Percentiles rank a stretch among this genome's conserved stretches.
phyloP scores from a whole-genome alignment of 2,797 vertebrate species.

The Potorous gilbertii region DNA sequence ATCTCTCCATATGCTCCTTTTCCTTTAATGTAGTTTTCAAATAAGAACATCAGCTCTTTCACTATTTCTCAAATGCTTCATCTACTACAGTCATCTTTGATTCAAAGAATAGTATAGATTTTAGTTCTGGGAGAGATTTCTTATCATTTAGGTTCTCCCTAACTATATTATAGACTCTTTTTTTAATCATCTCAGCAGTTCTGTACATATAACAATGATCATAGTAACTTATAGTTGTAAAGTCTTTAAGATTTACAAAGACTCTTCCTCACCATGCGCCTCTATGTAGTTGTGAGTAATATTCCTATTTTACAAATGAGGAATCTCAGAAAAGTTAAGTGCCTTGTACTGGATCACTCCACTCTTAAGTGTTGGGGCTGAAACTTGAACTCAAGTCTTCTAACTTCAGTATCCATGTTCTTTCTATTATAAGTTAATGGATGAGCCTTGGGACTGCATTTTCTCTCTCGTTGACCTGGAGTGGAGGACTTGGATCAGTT shows the following conservation, averaged over 20 bases:
- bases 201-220: too few relatives aligned
- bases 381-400: not conserved
- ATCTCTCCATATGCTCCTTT: constrained; percentile 18
- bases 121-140: constrained; percentile 13
- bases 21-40: constrained; percentile 38
- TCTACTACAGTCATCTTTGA: constrained; percentile 27
- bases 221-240: not conserved
- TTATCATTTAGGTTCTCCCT: constrained; percentile 23
- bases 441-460: not conserved
- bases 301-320: not conserved
- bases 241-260: not conserved
- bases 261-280: not conserved
- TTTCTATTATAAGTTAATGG: too few relatives aligned
- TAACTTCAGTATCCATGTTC: not conserved
- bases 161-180: constrained; percentile 1
- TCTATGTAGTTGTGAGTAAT: not conserved
- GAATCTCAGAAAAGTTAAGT: not conserved
- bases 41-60: constrained; percentile 22
- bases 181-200: not conserved
- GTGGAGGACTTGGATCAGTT: not conserved
- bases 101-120: not conserved
- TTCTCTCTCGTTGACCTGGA: not conserved
- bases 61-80: constrained; percentile 13
- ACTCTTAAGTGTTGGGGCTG: not conserved
- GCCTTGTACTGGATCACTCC: not conserved